phyloP scores from a whole-genome alignment of 2,888 invertebrate genomes.

The Alentia gelatinosa region DNA sequence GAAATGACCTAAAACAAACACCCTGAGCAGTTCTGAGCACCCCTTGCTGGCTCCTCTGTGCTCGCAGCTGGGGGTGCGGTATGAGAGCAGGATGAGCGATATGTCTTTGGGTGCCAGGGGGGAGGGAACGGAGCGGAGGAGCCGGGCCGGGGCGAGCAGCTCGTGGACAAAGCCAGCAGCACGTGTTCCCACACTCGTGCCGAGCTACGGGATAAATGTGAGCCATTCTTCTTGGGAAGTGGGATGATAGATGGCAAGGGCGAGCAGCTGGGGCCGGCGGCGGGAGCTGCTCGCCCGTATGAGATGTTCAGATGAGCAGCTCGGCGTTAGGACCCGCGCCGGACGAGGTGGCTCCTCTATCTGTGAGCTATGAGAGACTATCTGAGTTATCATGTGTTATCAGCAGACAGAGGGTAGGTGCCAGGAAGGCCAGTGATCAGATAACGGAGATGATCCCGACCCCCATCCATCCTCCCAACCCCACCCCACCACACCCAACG shows the following conservation, averaged over 20 bases:
- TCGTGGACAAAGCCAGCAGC: constrained; percentile 5
- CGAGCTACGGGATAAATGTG: not conserved
- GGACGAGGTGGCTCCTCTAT: not conserved
- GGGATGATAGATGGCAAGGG: constrained; percentile 37
- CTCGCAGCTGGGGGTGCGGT: not conserved
- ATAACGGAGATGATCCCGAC: constrained; percentile 1
- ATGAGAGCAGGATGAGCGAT: not conserved
- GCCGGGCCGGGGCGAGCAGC: not conserved
- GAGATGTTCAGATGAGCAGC: not conserved
- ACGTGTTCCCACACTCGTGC: constrained; percentile 38
- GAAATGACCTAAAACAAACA: no score
- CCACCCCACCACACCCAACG: not conserved
- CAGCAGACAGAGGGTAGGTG: constrained; percentile 31
- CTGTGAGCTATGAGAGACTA: constrained; percentile 32
- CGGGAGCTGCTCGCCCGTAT: constrained; percentile 4
- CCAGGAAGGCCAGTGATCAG: constrained; percentile 30
- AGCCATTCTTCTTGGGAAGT: not conserved
- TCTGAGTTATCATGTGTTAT: constrained; percentile 39
- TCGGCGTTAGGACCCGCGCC: not conserved
- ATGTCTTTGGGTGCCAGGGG: not conserved
- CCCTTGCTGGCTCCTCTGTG: not conserved
- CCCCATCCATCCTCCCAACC: not conserved
- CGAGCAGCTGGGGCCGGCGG: constrained; percentile 32
- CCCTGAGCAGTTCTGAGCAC: not conserved
- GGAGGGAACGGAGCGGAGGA: not conserved